Conservation (phyloP, 1,140 invertebrate genomes). For the Ganaspis sp. region DNA sequence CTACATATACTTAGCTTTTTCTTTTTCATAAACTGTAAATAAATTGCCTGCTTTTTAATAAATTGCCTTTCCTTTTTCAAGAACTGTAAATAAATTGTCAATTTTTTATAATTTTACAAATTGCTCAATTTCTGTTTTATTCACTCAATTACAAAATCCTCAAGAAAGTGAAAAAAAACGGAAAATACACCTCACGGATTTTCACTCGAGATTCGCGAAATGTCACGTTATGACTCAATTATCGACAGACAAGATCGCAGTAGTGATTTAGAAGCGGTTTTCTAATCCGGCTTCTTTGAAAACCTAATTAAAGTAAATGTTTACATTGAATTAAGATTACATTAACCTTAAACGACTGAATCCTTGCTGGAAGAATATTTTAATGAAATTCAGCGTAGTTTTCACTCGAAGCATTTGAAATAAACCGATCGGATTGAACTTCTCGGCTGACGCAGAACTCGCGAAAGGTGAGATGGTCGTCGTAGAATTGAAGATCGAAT, state of each 20-base stretch:
- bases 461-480: slow-evolving; percentile 24
- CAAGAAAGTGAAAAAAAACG: neutral
- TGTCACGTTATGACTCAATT: neutral
- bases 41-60: no score
- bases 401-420: slow-evolving; percentile 19
- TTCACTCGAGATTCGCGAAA: neutral
- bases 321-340: slow-evolving; percentile 12
- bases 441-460: slow-evolving; percentile 8
- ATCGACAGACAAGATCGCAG: neutral
- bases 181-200: neutral
- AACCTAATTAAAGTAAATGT: slow-evolving; percentile 16
- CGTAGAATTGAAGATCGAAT: slow-evolving; percentile 52
- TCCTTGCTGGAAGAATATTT: neutral
- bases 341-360: slow-evolving; percentile 19
- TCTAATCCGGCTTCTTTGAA: neutral
- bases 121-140: no score
- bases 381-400: slow-evolving; percentile 1
- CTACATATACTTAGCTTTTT: no score
- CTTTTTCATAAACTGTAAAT: no score
- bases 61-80: no score
- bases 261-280: neutral
- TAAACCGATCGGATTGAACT: slow-evolving; percentile 25
- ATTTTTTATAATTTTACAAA: no score
- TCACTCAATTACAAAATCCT: no score
- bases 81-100: no score